Base-by-base conservation (phyloP, 2,888 invertebrate species). In the Trachelus troglodyta region DNA sequence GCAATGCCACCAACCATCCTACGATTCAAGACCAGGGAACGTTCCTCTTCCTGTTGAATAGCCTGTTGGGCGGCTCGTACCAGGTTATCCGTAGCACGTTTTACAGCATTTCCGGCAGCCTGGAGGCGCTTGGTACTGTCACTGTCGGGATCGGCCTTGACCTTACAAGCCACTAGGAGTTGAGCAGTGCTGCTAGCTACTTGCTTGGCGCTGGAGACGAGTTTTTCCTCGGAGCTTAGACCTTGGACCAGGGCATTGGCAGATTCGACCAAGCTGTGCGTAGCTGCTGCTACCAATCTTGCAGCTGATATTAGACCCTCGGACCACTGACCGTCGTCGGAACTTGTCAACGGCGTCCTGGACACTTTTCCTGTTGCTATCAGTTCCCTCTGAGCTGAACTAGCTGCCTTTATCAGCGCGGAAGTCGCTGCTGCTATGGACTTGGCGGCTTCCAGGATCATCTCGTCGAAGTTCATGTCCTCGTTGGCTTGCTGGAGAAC, bases 151-250 rank as follows among this genome's bases (percentile, higher is more conserved):
- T 99, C 99, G 0, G 99, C 98, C 92, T 99, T 99, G 79, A 99
- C 99, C 94, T 99, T 98, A 93, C 99, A 99, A 0, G 99, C 99
- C 74, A 99, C 98, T 76, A 99, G 92, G 78, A 99, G 93, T 89
- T 99, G 99, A 0, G 99, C 99, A 0, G 99, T 99, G 1, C 98
- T 98, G 76, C 98, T 97, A 11, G 99, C 99, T 12, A 99, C 98
- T 92, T 97, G 97, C 87, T 98, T 96, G 4, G 99, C 99, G 31
- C 98, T 96, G 1, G 98, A 98, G 83, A 99, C 98, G 37, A 99
- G 94, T 89, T 98, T 96, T 92, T 99, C 99, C 92, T 99, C 99
- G 23, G 96, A 96, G 75, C 97, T 97, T 15, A 96, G 94, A 11
- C 98, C 97, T 92, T 98, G 95, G 1, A 99, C 99, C 85, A 99